These are phyloP conservation scores for Todus mexicanus DNA, from an alignment of 2,797 vertebrate genomes.

Conservation along the genomic window DNA sequence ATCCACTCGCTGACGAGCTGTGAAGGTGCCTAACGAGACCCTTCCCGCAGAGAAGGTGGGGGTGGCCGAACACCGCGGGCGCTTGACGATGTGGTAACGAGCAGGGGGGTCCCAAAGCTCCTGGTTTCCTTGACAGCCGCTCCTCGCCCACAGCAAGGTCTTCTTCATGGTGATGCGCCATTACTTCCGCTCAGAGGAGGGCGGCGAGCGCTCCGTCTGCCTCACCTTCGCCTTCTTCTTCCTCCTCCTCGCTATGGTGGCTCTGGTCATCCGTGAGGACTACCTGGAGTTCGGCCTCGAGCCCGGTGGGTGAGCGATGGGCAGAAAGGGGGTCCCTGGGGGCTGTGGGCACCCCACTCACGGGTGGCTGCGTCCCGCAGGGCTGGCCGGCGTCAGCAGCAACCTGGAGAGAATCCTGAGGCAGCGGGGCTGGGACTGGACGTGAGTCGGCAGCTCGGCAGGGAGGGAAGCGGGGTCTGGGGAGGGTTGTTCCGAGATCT, in stretches of 20 bases:
- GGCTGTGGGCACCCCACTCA: background rate
- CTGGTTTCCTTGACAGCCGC: background rate
- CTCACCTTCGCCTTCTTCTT: constrained; percentile 88
- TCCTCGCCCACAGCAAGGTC: constrained; percentile 76
- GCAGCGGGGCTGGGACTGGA: constrained; percentile 88
- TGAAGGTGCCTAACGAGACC: background rate
- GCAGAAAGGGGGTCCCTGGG: background rate
- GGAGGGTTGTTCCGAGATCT: background rate
- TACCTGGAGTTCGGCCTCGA: constrained; percentile 93
- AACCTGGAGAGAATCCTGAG: constrained; percentile 85
- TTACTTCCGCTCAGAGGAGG: constrained; percentile 90
- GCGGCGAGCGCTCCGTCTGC: constrained; percentile 92
- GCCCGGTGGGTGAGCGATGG: constrained; percentile 65
- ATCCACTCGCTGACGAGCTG: background rate
- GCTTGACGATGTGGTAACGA: accelerated
- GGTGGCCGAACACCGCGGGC: accelerated
- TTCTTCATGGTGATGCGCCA: constrained; percentile 87
- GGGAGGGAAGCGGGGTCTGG: accelerated
- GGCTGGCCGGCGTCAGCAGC: constrained; percentile 73
- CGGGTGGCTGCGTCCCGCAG: constrained; percentile 33
- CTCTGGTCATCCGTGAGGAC: constrained; percentile 87
- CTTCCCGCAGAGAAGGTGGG: background rate
- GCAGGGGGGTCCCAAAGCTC: accelerated
- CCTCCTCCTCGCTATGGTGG: constrained; percentile 91
- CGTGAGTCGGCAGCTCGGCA: constrained; percentile 76